Conservation (phyloP, 2,888 invertebrate species). For the Frankliniella intonsa region DNA sequence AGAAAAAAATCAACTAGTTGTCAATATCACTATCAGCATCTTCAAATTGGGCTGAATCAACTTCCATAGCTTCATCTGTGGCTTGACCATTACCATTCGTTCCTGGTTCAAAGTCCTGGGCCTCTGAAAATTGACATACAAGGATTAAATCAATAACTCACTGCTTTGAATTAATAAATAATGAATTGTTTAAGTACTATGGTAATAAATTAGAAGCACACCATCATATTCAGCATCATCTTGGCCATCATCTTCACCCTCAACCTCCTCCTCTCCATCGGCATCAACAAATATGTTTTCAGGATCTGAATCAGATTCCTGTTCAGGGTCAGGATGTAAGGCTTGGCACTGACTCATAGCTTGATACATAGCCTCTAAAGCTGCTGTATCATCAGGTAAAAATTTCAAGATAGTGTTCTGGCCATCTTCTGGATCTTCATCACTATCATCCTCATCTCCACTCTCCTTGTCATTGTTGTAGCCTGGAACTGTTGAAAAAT, state of each 20-base stretch:
- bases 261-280: slow-evolving; percentile 41
- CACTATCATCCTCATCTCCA: slow-evolving; percentile 43
- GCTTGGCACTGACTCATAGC: slow-evolving; percentile 73
- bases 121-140: background rate
- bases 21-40: background rate
- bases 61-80: background rate
- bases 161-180: background rate
- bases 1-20: background rate
- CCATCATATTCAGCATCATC: slow-evolving; percentile 39
- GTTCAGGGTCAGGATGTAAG: slow-evolving; percentile 66
- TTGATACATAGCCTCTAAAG: slow-evolving; percentile 64
- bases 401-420: slow-evolving; percentile 68
- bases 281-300: slow-evolving; percentile 55
- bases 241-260: slow-evolving; percentile 46
- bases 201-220: background rate
- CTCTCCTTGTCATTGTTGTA: slow-evolving; percentile 34
- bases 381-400: slow-evolving; percentile 59
- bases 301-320: slow-evolving; percentile 40
- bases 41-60: background rate
- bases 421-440: slow-evolving; percentile 52
- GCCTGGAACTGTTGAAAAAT: slow-evolving; percentile 32
- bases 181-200: background rate
- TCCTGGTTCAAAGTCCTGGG: background rate
- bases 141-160: background rate
- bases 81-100: background rate